Evolutionary conservation across 2,113 vertebrate species (phyloP), one percentile per base, ranked within the genome.

Genomic region (Pseudois nayaur): DNA sequence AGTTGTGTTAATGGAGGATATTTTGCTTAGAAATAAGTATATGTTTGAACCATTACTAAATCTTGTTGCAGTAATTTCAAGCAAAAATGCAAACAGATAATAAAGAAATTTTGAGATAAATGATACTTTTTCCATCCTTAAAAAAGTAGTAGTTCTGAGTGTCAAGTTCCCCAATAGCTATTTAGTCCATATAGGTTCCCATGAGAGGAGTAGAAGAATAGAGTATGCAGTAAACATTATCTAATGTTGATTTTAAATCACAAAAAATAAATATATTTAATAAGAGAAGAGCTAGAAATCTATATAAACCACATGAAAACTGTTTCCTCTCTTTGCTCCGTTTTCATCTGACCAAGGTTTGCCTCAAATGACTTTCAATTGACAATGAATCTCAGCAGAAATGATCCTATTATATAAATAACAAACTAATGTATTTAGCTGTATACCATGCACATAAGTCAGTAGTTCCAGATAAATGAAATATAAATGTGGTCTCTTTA

Each of bases 11-110:
- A 76, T 52, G 27, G 45, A 91, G 19, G 4, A 33, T 85, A 81
- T 79, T 94, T 94, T 64, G 4, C 14, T 74, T 93, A 88, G 43
- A 91, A 93, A 93, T 85, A 83, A 78, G 40, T 52, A 86, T 9
- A 31, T 50, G 2, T 81, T 91, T 23, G 93, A 85, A 84, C 1
- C 0, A 0, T 64, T 89, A 59, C 25, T 88, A 17, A 29, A 10
- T n/a, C 12, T 9, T 45, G 2, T 52, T 91, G 15, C 59, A n/a
- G 5, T 79, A 33, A 97, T 91, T 97, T 74, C 27, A 87, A 27
- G 12, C 33, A 94, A 13, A 4, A 93, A 40, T 3, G 25, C 4
- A 84, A 95, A 54, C n/a, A 94, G 5, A 76, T 48, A 5, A 36
- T n/a, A 8, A 89, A 89, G 4, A 10, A 79, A 67, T 92, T 78